These are phyloP conservation scores for Teinopalpus imperialis DNA, from an alignment of 2,888 invertebrate genomes.

Conservation along the genomic window DNA sequence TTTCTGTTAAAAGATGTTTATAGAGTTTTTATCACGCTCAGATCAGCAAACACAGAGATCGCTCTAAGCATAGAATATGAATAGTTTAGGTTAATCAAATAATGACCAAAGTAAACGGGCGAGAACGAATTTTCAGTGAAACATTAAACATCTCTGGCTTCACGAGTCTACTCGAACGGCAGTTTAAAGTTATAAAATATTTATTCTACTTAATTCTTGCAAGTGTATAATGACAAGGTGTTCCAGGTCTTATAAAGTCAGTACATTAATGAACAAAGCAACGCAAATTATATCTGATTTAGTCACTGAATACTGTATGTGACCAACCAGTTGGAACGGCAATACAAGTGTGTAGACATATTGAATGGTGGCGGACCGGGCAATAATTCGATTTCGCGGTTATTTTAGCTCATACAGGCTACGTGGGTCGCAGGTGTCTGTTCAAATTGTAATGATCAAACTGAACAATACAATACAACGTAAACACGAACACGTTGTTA, in stretches of 20 bases:
- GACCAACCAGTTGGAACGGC: conserved; percentile 50
- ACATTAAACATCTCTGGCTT: not conserved
- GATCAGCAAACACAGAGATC: no score
- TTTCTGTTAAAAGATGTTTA: no score
- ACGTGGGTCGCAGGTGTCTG: conserved; percentile 60
- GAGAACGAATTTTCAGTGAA: not conserved
- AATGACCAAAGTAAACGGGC: conserved; percentile 7
- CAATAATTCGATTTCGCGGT: conserved; percentile 77
- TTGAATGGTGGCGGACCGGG: conserved; percentile 57
- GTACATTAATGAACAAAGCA: conserved; percentile 19
- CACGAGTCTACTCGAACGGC: conserved; percentile 1
- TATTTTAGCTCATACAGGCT: conserved; percentile 66
- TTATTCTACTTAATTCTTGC: conserved; percentile 9
- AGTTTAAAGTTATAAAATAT: conserved; percentile 8
- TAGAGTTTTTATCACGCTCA: no score
- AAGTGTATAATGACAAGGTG: not conserved
- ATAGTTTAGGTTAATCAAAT: conserved; percentile 3
- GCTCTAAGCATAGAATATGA: no score
- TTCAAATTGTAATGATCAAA: conserved; percentile 57
- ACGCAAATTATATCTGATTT: conserved; percentile 48
- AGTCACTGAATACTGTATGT: conserved; percentile 47
- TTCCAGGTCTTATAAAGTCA: not conserved
- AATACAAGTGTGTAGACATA: conserved; percentile 56
- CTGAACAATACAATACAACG: conserved; percentile 47
- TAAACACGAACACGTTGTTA: conserved; percentile 27